Evolutionary conservation across 2,888 invertebrate species (phyloP).

Genomic region (Drymonia ruficornis): DNA sequence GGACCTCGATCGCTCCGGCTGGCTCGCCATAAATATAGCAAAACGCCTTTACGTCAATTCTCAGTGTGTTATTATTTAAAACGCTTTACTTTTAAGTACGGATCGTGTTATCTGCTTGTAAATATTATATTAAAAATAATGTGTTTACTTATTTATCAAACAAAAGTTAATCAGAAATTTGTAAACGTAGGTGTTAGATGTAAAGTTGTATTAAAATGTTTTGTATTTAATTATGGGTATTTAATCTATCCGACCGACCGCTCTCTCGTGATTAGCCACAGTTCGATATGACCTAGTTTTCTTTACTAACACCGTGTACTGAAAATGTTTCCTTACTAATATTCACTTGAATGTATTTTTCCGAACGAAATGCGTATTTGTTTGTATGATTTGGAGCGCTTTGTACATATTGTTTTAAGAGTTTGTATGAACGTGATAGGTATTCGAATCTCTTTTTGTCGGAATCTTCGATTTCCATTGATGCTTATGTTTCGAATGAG

Average conservation of each 20-base stretch:
- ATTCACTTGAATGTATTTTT: slow-evolving; percentile 56
- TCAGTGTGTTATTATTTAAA: slow-evolving; percentile 85
- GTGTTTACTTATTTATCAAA: slow-evolving; percentile 84
- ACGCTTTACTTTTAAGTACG: slow-evolving; percentile 80
- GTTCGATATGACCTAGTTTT: slow-evolving; percentile 67
- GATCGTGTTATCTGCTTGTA: slow-evolving; percentile 82
- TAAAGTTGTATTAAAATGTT: slow-evolving; percentile 83
- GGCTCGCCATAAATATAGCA: slow-evolving; percentile 77
- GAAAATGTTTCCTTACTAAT: slow-evolving; percentile 57
- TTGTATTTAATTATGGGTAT: slow-evolving; percentile 83
- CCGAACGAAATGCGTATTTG: slow-evolving; percentile 61
- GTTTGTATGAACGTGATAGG: slow-evolving; percentile 79
- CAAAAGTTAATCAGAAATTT: slow-evolving; percentile 75
- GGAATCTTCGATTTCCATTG: slow-evolving; percentile 60
- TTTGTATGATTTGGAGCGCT: slow-evolving; percentile 78
- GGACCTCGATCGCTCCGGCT: slow-evolving; percentile 64
- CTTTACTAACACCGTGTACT: slow-evolving; percentile 61
- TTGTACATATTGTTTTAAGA: slow-evolving; percentile 83
- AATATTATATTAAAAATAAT: slow-evolving; percentile 76
- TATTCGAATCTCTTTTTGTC: slow-evolving; percentile 79
- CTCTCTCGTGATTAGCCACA: slow-evolving; percentile 81
- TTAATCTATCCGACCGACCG: slow-evolving; percentile 78
- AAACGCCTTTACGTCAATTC: slow-evolving; percentile 83
- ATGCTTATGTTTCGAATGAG: slow-evolving; percentile 42
- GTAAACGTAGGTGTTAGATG: slow-evolving; percentile 83